A percentile compares a stretch with the other conserved stretches of the same genome.
phyloP scores from a whole-genome alignment of 2,113 vertebrate genomes.

The Dissostichus mawsoni region DNA sequence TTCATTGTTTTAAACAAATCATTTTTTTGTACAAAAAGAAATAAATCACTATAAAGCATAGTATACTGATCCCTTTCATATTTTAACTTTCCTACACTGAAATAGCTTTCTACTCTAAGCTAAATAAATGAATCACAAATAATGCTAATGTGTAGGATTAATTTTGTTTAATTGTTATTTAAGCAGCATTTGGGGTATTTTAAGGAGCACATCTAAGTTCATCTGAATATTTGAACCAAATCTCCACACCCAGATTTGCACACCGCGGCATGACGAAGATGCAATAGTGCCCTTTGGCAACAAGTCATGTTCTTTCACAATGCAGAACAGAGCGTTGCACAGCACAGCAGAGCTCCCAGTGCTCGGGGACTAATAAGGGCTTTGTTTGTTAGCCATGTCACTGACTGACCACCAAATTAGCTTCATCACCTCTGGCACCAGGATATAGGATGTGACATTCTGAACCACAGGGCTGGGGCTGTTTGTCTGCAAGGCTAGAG shows the following conservation, averaged over 20 bases:
- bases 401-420: constrained; percentile 82
- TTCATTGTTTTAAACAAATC: no score
- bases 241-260: constrained; percentile 43
- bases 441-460: constrained; percentile 79
- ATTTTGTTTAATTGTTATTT: background rate
- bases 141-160: background rate
- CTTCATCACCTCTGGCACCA: constrained; percentile 81
- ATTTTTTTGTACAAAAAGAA: background rate
- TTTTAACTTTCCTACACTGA: background rate
- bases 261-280: constrained; percentile 45
- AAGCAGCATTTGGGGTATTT: background rate
- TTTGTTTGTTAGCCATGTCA: constrained; percentile 82
- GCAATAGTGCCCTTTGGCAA: constrained; percentile 59
- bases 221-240: constrained; percentile 32
- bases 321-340: constrained; percentile 52
- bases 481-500: constrained; percentile 56
- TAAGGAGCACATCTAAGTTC: constrained; percentile 4
- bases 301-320: constrained; percentile 60
- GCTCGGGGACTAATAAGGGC: constrained; percentile 75
- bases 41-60: no score
- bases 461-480: constrained; percentile 65
- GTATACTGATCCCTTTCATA: no score
- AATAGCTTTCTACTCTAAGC: background rate
- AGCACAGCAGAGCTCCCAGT: constrained; percentile 54
- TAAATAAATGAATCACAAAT: background rate